phyloP scores from a whole-genome alignment of 2,797 vertebrate species.

The Microctenopoma stevenorrisi region DNA sequence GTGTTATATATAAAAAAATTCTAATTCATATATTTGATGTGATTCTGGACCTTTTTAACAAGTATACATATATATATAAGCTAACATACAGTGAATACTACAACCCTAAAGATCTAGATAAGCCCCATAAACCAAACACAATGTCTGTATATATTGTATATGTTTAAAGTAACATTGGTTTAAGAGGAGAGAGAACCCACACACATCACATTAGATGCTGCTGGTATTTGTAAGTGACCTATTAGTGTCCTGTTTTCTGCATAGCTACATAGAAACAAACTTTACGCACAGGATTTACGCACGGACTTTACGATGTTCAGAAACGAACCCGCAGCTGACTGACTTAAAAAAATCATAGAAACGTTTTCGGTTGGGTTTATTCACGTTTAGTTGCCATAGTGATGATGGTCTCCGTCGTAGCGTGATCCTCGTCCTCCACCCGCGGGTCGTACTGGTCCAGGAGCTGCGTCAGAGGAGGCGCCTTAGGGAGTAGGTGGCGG shows the following conservation, averaged over 20 bases:
- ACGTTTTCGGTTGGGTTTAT: conserved; percentile 70
- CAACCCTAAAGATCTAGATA: no score
- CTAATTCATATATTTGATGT: no score
- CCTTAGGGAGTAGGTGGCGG: conserved; percentile 95
- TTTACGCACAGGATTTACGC: conserved; percentile 47
- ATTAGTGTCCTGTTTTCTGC: no score
- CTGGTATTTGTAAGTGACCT: no score
- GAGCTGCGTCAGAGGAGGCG: conserved; percentile 94
- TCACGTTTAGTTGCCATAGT: conserved; percentile 96
- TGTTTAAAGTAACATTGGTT: no score
- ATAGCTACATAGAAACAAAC: not conserved
- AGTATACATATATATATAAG: no score
- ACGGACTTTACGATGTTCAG: conserved; percentile 61
- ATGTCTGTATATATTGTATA: no score
- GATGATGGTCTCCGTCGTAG: conserved; percentile 96
- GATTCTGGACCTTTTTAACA: no score
- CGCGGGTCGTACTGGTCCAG: conserved; percentile 97
- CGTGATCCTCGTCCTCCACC: conserved; percentile 96
- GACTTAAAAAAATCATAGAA: conserved; percentile 70
- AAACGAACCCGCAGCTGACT: conserved; percentile 73
- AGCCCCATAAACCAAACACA: no score
- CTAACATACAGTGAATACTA: no score
- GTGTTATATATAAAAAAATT: no score
- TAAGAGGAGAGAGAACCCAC: not conserved
- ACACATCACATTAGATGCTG: not conserved